Base-by-base conservation (phyloP, 2,797 vertebrate species). In the Sebastes itinus region DNA sequence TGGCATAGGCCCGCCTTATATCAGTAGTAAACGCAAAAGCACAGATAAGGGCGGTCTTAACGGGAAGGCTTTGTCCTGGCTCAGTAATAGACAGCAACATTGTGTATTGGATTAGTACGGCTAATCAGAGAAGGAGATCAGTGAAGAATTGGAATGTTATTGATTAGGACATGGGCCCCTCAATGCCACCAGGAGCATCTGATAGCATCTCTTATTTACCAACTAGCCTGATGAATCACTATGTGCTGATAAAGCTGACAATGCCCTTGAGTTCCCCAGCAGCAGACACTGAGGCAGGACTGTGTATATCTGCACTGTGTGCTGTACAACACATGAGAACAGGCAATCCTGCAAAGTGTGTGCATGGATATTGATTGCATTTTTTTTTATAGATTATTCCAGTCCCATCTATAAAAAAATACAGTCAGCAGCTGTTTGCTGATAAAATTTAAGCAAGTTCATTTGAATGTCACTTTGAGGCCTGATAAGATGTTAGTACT, bases 121-220 rank as follows among this genome's bases (percentile, higher is more conserved):
- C 89, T 96, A 94, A 96, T 96, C 95, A 90, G 87, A 87, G 76
- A 59, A 73, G 77, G 75, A 91, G 94, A 96, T 96, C 95, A 94
- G 92, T 90, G 90, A 93, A 90, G 92, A 94, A 96, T 94, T 94
- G 93, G 89, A 94, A 92, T 89, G 93, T 87, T 95, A 96, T 96
- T 93, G 95, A 96, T 96, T 93, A 94, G 94, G 90, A 95, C 94
- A 92, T 75, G 78, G 89, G 89, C 83, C 91, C 91, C 87, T 95
- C 93, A 92, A 92, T 95, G 94, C 92, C 91, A 91, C 85, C 70
- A 81, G 78, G 83, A 90, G 87, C 82, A 70, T 56, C 78, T 80
- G 95, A 96, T 96, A 96, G 84, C 81, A 96, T 96, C 94, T 95
- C 90, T 95, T 96, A 95, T 95, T 96, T 95, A 95, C 94, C 92